Conservation (phyloP, 2,888 invertebrate genomes). For the Lycia hirtaria region DNA sequence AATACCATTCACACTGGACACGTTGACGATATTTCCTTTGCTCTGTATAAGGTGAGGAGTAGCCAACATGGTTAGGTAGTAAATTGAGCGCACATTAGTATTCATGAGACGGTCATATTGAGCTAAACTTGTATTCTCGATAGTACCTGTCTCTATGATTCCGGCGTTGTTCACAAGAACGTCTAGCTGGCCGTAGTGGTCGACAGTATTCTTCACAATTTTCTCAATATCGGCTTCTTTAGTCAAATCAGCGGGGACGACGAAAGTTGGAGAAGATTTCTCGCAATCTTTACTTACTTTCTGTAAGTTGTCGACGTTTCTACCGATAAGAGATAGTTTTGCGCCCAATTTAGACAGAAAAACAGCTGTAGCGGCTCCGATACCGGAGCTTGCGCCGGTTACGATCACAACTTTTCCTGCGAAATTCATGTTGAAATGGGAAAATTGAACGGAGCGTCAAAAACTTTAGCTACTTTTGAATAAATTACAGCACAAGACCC, state of each 20-base stretch:
- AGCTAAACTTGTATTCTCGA: constrained; percentile 93
- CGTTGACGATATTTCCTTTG: constrained; percentile 97
- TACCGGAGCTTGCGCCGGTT: constrained; percentile 94
- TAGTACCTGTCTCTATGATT: constrained; percentile 91
- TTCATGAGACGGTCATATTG: constrained; percentile 96
- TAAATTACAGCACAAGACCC: constrained; percentile 32
- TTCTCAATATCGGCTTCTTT: constrained; percentile 90
- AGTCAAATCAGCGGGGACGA: constrained; percentile 89
- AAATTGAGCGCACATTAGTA: constrained; percentile 93
- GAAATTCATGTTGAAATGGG: constrained; percentile 79
- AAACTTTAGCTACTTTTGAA: constrained; percentile 1
- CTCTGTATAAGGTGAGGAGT: constrained; percentile 93
- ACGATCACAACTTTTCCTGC: constrained; percentile 90
- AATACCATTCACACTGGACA: constrained; percentile 97
- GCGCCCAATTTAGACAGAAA: constrained; percentile 91
- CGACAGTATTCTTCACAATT: constrained; percentile 89
- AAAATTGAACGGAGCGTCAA: not conserved
- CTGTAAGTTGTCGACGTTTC: constrained; percentile 87
- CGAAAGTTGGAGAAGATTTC: constrained; percentile 76
- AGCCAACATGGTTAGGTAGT: constrained; percentile 93
- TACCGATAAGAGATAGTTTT: constrained; percentile 88
- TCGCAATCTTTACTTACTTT: constrained; percentile 74
- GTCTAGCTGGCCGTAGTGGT: constrained; percentile 91
- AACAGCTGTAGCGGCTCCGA: constrained; percentile 93
- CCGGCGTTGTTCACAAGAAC: constrained; percentile 97